These are phyloP conservation scores for Diaphora mendica DNA, from an alignment of 2,888 invertebrate species.

Conservation along the genomic window DNA sequence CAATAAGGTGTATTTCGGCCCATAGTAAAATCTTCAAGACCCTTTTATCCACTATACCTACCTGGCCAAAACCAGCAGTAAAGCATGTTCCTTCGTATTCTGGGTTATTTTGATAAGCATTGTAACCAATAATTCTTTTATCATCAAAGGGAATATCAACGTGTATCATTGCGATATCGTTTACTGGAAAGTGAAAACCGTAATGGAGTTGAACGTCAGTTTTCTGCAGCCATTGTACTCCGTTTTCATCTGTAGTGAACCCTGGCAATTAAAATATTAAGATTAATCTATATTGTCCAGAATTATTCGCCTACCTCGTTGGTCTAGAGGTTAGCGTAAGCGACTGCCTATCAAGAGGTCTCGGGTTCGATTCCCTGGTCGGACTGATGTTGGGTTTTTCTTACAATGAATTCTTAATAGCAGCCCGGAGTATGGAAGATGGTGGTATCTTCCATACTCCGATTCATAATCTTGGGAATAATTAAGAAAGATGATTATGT, in stretches of 20 bases:
- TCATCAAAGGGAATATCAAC: conserved; percentile 1
- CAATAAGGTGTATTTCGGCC: background rate
- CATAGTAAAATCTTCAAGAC: background rate
- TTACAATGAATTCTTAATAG: too few species aligned
- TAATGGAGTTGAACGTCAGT: background rate
- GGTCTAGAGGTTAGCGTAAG: too few species aligned
- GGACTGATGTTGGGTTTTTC: too few species aligned
- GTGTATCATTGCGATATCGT: background rate
- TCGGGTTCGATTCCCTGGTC: too few species aligned
- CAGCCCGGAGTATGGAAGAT: too few species aligned
- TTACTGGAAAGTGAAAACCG: conserved; percentile 3
- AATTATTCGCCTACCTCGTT: too few species aligned
- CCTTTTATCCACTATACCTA: background rate
- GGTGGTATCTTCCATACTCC: too few species aligned
- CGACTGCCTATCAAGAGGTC: too few species aligned
- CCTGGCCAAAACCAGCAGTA: conserved; percentile 4
- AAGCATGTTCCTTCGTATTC: background rate
- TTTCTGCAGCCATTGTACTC: conserved; percentile 7
- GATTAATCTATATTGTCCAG: background rate
- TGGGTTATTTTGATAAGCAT: background rate
- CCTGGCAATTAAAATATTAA: background rate
- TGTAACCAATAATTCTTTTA: background rate
- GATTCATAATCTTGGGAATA: too few species aligned
- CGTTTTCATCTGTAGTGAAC: background rate
- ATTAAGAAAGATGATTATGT: too few species aligned